These are phyloP conservation scores for Melanotaenia boesemani DNA, from an alignment of 2,797 vertebrate species.

Conservation along the genomic window DNA sequence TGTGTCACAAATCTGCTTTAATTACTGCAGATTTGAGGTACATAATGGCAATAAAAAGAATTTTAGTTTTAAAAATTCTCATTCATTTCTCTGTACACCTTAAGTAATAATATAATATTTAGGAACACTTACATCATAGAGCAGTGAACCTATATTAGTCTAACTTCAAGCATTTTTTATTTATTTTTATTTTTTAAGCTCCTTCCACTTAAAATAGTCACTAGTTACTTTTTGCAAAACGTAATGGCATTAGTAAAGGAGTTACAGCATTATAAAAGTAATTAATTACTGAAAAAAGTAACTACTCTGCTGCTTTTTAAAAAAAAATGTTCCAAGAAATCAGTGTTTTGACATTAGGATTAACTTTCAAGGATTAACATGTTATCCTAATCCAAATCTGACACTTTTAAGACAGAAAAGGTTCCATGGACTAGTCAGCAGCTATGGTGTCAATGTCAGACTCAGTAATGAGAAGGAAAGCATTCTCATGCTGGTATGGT, in stretches of 20 bases:
- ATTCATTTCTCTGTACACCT: neutral
- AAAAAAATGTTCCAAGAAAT: neutral
- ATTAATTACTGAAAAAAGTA: too few relatives aligned
- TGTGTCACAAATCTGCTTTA: constrained; percentile 31
- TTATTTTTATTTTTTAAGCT: too few relatives aligned
- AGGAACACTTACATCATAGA: too few relatives aligned
- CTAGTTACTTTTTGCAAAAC: too few relatives aligned
- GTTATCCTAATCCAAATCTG: neutral
- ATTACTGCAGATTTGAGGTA: neutral
- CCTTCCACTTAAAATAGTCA: too few relatives aligned
- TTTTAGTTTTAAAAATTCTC: neutral
- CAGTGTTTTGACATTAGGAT: neutral
- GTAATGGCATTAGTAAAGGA: too few relatives aligned
- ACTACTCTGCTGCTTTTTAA: too few relatives aligned
- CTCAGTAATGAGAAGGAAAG: neutral
- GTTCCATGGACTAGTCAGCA: neutral
- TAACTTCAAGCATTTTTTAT: too few relatives aligned
- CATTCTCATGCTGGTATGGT: neutral
- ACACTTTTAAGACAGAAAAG: neutral
- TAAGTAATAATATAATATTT: neutral
- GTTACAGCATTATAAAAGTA: too few relatives aligned
- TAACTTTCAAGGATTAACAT: neutral
- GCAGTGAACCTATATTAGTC: too few relatives aligned
- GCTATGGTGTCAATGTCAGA: neutral
- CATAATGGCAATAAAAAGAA: neutral